Evolutionary conservation across 2,113 vertebrate species (phyloP), one percentile per base, ranked within the genome.

Genomic region (Sinocyclocheilus rhinocerous): DNA sequence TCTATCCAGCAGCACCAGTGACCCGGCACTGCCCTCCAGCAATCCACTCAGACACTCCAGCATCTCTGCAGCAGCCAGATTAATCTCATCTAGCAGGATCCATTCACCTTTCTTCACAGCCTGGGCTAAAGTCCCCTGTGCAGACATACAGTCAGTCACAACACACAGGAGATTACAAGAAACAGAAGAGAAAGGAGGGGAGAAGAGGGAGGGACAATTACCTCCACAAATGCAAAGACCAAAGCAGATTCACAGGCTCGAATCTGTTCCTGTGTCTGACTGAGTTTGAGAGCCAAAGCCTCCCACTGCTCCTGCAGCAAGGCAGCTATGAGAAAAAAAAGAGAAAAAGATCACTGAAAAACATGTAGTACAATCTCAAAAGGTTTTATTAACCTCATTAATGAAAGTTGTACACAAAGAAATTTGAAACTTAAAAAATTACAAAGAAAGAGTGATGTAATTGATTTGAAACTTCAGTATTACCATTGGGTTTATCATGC

Each of bases 31-130:
- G 82, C 98, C 97, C 94, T 99, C 98, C 85, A 99, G 94, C 50
- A 99, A 96, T 81, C 98, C 97, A 90, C 97, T 98, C 87, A 99
- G 89, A 89, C 97, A 99, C 90, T 99, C 98, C 86, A 99, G 93
- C 5, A 97, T 99, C 92, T 99, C 98, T 33, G 98, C 96, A 67
- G 97, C 94, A 59, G 98, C 97, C 92, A 99, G 94, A 87, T 99
- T 99, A 90, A 99, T 99, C 93, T 99, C 98, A 90, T 99, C 98
- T 90, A 99, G 91, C 65, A 99, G 95, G 88, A 99, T 95, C 98
- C 98, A 99, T 82, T 98, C 96, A 76, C 98, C 98, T 88, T 97
- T 97, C 93, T 97, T 99, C 42, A 99, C 95, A 5, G 98, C 97
- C 89, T 97, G 96, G 76, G 96, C 97, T 86, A 99, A 91, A 0